These are phyloP conservation scores for Tetheella fluctuosa DNA, from an alignment of 2,888 invertebrate genomes.

Conservation along the genomic window DNA sequence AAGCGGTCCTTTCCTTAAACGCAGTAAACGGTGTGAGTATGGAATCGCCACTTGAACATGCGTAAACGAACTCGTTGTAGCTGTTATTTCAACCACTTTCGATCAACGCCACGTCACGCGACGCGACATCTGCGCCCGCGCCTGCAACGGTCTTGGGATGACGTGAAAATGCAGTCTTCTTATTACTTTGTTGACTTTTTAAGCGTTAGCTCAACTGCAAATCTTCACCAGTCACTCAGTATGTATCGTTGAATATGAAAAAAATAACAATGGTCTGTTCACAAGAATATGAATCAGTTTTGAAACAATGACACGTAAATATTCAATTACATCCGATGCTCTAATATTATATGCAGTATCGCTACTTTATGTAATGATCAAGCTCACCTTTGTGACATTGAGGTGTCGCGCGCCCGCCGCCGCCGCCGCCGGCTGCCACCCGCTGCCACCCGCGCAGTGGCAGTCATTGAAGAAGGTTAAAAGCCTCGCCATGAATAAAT, in stretches of 20 bases:
- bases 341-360: background rate
- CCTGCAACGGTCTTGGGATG: background rate
- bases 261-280: no score
- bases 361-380: background rate
- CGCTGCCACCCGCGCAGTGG: background rate
- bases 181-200: no score
- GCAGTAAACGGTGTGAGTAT: background rate
- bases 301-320: no score
- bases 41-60: background rate
- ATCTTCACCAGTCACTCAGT: no score
- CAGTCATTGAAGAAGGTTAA: slow-evolving; percentile 1
- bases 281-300: no score
- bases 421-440: no score
- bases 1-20: background rate
- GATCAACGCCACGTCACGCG: slow-evolving; percentile 1
- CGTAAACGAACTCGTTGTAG: slow-evolving; percentile 5
- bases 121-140: background rate
- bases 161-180: background rate
- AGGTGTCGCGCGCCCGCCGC: background rate
- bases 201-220: no score
- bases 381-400: slow-evolving; percentile 5
- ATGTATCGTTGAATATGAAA: no score
- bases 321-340: background rate
- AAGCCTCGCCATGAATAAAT: background rate
- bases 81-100: slow-evolving; percentile 8